phyloP scores from a whole-genome alignment of 2,888 invertebrate species.

The Leptinotarsa peninsularis region DNA sequence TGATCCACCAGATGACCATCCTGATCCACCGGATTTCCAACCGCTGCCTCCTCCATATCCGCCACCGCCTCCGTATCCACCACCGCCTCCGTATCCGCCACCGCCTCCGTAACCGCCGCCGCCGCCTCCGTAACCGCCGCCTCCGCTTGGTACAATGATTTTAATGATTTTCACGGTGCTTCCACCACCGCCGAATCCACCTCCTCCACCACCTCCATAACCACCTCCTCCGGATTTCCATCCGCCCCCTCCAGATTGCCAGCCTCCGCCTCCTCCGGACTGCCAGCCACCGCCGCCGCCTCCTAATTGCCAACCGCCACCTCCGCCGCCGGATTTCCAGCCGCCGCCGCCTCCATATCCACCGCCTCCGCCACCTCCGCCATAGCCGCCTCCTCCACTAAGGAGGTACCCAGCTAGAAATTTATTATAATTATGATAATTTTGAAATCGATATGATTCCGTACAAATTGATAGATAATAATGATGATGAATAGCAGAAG shows the following conservation, averaged over 20 bases:
- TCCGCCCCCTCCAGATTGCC: conserved; percentile 38
- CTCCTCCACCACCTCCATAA: conserved; percentile 46
- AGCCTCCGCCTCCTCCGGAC: conserved; percentile 46
- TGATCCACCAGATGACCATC: conserved; percentile 43
- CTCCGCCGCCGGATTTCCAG: conserved; percentile 38
- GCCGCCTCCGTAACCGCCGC: conserved; percentile 40
- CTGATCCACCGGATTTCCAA: conserved; percentile 48
- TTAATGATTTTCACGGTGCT: conserved; percentile 54
- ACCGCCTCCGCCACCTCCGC: conserved; percentile 24
- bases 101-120: conserved; percentile 46
- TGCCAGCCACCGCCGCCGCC: conserved; percentile 51
- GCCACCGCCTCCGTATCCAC: conserved; percentile 36
- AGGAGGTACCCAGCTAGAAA: conserved; percentile 51
- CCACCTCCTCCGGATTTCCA: conserved; percentile 47
- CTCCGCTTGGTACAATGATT: conserved; percentile 54
- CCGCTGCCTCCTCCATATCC: conserved; percentile 49
- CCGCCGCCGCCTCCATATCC: conserved; percentile 41
- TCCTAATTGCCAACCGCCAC: conserved; percentile 46
- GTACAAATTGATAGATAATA: too few species aligned
- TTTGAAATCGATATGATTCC: not conserved
- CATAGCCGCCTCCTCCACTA: conserved; percentile 16
- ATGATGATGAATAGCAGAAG: too few species aligned
- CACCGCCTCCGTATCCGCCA: conserved; percentile 48
- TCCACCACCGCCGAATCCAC: conserved; percentile 52
- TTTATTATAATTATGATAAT: not conserved